These are phyloP conservation scores for Orthosia gracilis DNA, from an alignment of 2,888 invertebrate genomes.

Conservation along the genomic window DNA sequence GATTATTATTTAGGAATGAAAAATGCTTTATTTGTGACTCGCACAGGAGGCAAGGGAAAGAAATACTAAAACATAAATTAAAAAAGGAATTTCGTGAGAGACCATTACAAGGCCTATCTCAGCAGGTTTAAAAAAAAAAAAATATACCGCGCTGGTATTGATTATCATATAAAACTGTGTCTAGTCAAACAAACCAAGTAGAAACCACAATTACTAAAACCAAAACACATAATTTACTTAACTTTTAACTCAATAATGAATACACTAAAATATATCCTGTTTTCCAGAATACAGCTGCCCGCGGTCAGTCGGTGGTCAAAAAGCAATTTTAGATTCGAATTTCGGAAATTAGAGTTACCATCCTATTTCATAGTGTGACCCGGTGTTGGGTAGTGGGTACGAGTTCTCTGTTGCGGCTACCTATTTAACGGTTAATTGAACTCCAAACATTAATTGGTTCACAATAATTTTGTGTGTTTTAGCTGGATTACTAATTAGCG, in stretches of 20 bases:
- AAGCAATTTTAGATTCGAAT: constrained; percentile 59
- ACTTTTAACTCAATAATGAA: constrained; percentile 12
- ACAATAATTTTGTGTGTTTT: constrained; percentile 61
- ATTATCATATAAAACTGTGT: background rate
- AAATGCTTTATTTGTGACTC: too few relatives aligned
- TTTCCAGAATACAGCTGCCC: constrained; percentile 19
- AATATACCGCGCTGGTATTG: too few relatives aligned
- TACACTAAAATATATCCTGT: constrained; percentile 24
- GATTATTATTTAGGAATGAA: too few relatives aligned
- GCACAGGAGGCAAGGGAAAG: too few relatives aligned
- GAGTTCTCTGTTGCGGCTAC: constrained; percentile 72
- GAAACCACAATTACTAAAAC: background rate
- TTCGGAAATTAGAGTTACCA: constrained; percentile 73
- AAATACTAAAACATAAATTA: too few relatives aligned
- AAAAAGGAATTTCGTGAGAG: too few relatives aligned
- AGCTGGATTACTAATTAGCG: constrained; percentile 58
- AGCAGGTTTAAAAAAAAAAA: too few relatives aligned
- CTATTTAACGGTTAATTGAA: constrained; percentile 82
- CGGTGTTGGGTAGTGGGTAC: constrained; percentile 67
- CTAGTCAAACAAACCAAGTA: background rate
- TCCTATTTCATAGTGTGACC: constrained; percentile 55
- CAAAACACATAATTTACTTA: constrained; percentile 13
- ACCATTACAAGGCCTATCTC: too few relatives aligned
- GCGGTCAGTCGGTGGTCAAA: constrained; percentile 53
- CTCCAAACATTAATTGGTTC: constrained; percentile 68